Conservation (phyloP, 1,140 invertebrate genomes). For the Drosophila saltans region DNA sequence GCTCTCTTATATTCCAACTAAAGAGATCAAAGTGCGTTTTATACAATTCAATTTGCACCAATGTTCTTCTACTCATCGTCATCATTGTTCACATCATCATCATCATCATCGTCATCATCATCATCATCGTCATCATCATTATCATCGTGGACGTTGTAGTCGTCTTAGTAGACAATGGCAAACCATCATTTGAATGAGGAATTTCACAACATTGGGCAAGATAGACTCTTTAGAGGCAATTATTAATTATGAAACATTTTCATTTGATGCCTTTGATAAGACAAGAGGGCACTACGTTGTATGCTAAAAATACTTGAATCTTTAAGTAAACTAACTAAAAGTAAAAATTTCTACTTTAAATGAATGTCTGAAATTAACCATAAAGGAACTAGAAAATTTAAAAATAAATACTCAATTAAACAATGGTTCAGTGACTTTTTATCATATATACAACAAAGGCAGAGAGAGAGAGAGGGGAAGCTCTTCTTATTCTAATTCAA, state of each 20-base stretch:
- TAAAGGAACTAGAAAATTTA: background rate
- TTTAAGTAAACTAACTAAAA: slow-evolving; percentile 42
- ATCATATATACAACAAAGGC: too few species aligned
- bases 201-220: slow-evolving; percentile 19
- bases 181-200: slow-evolving; percentile 43
- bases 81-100: slow-evolving; percentile 4
- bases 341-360: slow-evolving; percentile 28
- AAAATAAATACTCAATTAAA: too few species aligned
- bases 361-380: background rate
- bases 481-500: too few species aligned
- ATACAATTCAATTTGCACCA: slow-evolving; percentile 74
- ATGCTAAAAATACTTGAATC: slow-evolving; percentile 43
- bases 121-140: slow-evolving; percentile 11
- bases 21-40: slow-evolving; percentile 74
- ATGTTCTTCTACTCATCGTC: slow-evolving; percentile 15
- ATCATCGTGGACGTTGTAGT: background rate
- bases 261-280: slow-evolving; percentile 69
- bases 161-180: slow-evolving; percentile 22
- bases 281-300: slow-evolving; percentile 2
- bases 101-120: background rate
- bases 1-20: too few species aligned
- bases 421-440: too few species aligned
- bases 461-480: too few species aligned
- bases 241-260: slow-evolving; percentile 62
- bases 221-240: slow-evolving; percentile 35